Evolutionary conservation across 92 coral and sea anemone species (phyloP), one percentile per base, ranked within the genome.

Genomic region (Phenganax marumi): DNA sequence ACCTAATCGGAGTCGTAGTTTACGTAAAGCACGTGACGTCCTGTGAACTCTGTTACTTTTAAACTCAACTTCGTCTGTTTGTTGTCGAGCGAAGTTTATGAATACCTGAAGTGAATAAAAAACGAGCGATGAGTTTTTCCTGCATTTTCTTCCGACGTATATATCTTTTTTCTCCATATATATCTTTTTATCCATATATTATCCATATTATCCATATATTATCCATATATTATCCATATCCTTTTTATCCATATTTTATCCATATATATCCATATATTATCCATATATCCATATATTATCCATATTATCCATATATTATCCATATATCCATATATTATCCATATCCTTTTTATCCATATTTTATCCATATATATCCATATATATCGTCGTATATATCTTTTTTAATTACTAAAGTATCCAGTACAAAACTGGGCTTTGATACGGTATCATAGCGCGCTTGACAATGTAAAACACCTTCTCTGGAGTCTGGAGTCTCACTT

Each of bases 11-110:
- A 61, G 54, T 13, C 56, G 23, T 8, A 77, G 52, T 50, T 77
- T 77, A 10, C 65, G 70, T 22, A 77, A 50, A n/a, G 82, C 72
- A 43, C 62, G 60, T 25, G 69, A 76, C 24, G 25, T 50, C 60
- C 19, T 46, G 60, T 25, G 50, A 4, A 16, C 55, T 48, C 68
- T 23, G 55, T 80, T 65, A 23, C 89, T 97, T 23, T 91, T 89
- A 76, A 60, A 91, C 13, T 86, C 96, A 26, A 86, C 93, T 86
- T 96, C 99, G 89, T 96, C 99, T 48, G 97, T 96, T 81, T 96
- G 99, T 89, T 92, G 93, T 48, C 97, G 86, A 53, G 99, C 99
- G 64, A 96, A 96, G 86, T 92, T 96, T 58, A 96, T 88, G 50
- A 96, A 96, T n/a, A 96, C 99, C 99, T 96, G 76, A 25, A 78